Conservation (phyloP, 2,113 vertebrate genomes). For the Uria aalge region DNA sequence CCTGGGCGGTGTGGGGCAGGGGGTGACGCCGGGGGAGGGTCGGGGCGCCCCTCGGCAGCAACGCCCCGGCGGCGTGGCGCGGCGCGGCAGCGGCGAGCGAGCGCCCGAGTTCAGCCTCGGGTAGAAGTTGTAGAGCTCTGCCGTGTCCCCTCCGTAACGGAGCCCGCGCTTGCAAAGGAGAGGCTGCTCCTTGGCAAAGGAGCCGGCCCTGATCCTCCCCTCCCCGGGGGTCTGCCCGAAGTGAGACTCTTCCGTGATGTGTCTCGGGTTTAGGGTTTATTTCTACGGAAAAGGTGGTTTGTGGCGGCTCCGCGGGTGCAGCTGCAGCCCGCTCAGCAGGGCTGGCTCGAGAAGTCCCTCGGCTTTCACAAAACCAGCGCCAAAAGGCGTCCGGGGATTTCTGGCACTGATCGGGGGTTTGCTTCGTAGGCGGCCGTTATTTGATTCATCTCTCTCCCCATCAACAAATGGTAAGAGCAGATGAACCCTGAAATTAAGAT, state of each 20-base stretch:
- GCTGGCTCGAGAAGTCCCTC: neutral
- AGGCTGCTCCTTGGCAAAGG: neutral
- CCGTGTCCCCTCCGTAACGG: rapidly evolving
- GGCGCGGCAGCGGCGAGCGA: neutral
- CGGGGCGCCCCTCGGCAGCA: neutral
- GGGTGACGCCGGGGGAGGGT: neutral
- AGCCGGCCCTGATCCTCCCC: neutral
- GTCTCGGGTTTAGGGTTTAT: neutral
- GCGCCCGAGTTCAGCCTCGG: neutral
- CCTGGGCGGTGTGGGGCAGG: neutral
- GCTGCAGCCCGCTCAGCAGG: neutral
- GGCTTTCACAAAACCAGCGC: neutral
- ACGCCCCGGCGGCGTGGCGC: neutral
- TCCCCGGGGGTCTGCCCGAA: too few relatives aligned
- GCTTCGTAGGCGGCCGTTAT: neutral
- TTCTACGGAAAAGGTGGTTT: rapidly evolving
- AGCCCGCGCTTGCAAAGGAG: neutral
- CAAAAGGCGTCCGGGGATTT: neutral
- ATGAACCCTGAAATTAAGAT: neutral
- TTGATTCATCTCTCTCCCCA: neutral
- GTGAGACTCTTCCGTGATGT: rapidly evolving
- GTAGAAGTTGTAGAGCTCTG: neutral
- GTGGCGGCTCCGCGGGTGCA: neutral
- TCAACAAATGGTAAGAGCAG: neutral
- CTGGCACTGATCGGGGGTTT: neutral